Evolutionary conservation across 2,797 vertebrate genomes (phyloP).

Genomic region (Sardinella longiceps): DNA sequence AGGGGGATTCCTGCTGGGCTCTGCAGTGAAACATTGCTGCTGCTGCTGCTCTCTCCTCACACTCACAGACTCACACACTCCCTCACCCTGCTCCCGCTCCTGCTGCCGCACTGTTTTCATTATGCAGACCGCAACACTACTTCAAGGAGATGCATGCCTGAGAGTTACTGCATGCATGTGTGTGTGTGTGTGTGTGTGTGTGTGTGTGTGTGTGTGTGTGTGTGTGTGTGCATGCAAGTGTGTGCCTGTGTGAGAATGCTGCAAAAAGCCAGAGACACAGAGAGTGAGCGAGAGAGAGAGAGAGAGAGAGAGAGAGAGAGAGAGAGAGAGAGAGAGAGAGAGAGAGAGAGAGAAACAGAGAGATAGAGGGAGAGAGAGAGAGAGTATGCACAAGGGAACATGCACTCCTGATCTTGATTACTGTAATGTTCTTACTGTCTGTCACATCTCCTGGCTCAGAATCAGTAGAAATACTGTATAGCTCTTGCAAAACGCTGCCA

Average conservation of each 20-base stretch:
- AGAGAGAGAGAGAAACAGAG: background rate
- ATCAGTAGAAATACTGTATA: background rate
- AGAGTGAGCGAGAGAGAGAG: too few species aligned
- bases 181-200: background rate
- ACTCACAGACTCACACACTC: too few species aligned
- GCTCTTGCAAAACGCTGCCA: background rate
- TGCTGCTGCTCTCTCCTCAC: background rate
- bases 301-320: background rate
- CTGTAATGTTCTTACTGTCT: background rate
- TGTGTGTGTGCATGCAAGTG: too few species aligned
- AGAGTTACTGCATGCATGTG: background rate
- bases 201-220: too few species aligned
- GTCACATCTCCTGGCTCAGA: background rate
- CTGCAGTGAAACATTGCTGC: background rate
- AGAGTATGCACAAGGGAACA: background rate
- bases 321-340: background rate
- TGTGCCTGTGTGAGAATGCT: too few species aligned
- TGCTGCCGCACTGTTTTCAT: slow-evolving; percentile 16
- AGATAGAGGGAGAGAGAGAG: background rate
- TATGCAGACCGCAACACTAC: slow-evolving; percentile 8
- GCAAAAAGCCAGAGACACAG: too few species aligned
- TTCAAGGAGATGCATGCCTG: slow-evolving; percentile 16
- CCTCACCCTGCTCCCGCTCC: background rate
- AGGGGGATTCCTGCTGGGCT: background rate
- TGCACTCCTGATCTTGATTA: slow-evolving; percentile 5